These are phyloP conservation scores for Poecilia wingei DNA, from an alignment of 2,797 vertebrate genomes.

Conservation along the genomic window DNA sequence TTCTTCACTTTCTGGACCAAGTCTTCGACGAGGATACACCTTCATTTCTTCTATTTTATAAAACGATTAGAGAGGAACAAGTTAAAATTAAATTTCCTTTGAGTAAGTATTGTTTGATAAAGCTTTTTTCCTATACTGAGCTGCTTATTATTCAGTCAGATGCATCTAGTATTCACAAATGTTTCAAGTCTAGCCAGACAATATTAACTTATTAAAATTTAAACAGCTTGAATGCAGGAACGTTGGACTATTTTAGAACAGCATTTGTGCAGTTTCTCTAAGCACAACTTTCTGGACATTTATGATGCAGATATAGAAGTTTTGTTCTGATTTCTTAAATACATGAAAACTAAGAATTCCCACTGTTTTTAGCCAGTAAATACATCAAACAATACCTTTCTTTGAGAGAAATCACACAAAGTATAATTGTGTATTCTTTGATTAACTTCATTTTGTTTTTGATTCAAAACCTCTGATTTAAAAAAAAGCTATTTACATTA, in stretches of 20 bases:
- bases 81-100: slow-evolving; percentile 69
- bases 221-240: not conserved
- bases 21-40: slow-evolving; percentile 58
- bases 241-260: not conserved
- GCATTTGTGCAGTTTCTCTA: not conserved
- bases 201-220: not conserved
- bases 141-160: not conserved
- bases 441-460: not conserved
- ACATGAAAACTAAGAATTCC: not conserved
- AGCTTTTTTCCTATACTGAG: no score
- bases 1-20: slow-evolving; percentile 80
- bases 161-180: not conserved
- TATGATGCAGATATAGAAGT: not conserved
- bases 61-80: slow-evolving; percentile 73
- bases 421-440: not conserved
- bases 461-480: not conserved
- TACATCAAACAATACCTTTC: not conserved
- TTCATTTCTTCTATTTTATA: slow-evolving; percentile 81
- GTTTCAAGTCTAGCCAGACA: not conserved
- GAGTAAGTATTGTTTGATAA: slow-evolving; percentile 70
- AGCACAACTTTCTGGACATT: not conserved
- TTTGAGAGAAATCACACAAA: not conserved
- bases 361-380: not conserved
- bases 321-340: not conserved
- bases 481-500: not conserved